Evolutionary conservation across 2,113 vertebrate genomes (phyloP).

Genomic region (Eclectus roratus): DNA sequence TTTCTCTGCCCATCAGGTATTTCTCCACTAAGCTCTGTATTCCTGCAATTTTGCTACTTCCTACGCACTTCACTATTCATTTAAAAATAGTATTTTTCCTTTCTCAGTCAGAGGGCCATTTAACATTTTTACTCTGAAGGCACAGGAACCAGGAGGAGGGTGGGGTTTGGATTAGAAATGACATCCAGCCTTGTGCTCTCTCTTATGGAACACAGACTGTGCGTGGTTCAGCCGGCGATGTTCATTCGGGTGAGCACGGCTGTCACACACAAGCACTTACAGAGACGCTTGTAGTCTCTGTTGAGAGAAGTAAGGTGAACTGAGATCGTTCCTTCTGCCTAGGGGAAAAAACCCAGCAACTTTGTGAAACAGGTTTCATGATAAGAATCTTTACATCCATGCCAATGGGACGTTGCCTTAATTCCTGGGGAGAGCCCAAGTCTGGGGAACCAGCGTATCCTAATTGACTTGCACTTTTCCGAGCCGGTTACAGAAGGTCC

Average conservation of each 20-base stretch:
- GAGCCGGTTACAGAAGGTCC: constrained; percentile 74
- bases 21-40: not conserved
- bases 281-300: not conserved
- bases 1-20: not conserved
- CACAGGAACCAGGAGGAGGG: not conserved
- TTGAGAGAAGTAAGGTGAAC: constrained; percentile 17
- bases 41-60: not conserved
- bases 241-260: constrained; percentile 48
- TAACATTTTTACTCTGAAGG: not conserved
- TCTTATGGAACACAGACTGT: not conserved
- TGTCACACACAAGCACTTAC: constrained; percentile 44
- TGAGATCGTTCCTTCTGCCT: not conserved
- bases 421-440: not conserved
- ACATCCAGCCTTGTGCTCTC: not conserved
- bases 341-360: not conserved
- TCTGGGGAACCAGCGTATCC: not conserved
- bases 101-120: not conserved
- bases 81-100: not conserved
- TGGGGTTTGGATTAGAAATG: not conserved
- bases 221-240: not conserved
- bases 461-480: constrained; percentile 64
- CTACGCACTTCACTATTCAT: not conserved
- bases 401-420: not conserved
- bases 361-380: not conserved
- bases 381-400: not conserved